Percentiles rank a stretch among this genome's conserved stretches.
Evolutionary conservation across 2,888 invertebrate species (phyloP).

Genomic region (Himalopsyche kuldschensis): DNA sequence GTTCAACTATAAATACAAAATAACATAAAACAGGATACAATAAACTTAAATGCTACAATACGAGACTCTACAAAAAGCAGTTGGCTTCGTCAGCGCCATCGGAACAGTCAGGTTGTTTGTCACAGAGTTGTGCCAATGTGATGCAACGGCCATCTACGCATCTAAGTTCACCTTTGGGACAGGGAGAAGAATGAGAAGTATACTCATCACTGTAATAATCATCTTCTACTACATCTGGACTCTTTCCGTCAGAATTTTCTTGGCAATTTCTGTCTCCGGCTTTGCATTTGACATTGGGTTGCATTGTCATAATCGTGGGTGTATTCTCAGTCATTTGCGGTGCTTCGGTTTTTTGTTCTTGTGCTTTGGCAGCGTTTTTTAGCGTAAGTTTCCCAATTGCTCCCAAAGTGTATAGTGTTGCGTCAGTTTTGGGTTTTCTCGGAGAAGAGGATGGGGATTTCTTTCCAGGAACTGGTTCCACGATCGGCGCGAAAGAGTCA

Average conservation of each 20-base stretch:
- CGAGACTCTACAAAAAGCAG: conserved; percentile 48
- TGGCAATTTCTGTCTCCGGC: background rate
- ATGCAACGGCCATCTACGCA: conserved; percentile 69
- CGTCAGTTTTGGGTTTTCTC: conserved; percentile 9
- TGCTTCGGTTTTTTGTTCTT: background rate
- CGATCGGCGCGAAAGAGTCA: conserved; percentile 51
- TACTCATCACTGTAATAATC: background rate
- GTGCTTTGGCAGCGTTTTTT: background rate
- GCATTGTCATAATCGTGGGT: background rate
- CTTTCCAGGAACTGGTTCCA: conserved; percentile 45
- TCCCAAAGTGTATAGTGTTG: background rate
- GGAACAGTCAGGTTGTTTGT: conserved; percentile 62
- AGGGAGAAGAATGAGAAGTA: conserved; percentile 54
- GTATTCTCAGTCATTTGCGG: background rate
- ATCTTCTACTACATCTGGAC: background rate
- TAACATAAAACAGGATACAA: background rate
- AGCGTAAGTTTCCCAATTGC: background rate
- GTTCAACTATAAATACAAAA: background rate
- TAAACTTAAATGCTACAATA: background rate
- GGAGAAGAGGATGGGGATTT: conserved; percentile 26
- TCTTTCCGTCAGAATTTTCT: background rate
- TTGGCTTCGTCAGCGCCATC: conserved; percentile 68
- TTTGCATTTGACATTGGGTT: background rate
- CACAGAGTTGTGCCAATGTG: conserved; percentile 64
- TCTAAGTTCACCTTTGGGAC: conserved; percentile 59